A percentile compares a stretch with the other conserved stretches of the same genome.
These are phyloP conservation scores for Agrotis puta DNA, from an alignment of 2,888 invertebrate genomes.

Conservation along the genomic window DNA sequence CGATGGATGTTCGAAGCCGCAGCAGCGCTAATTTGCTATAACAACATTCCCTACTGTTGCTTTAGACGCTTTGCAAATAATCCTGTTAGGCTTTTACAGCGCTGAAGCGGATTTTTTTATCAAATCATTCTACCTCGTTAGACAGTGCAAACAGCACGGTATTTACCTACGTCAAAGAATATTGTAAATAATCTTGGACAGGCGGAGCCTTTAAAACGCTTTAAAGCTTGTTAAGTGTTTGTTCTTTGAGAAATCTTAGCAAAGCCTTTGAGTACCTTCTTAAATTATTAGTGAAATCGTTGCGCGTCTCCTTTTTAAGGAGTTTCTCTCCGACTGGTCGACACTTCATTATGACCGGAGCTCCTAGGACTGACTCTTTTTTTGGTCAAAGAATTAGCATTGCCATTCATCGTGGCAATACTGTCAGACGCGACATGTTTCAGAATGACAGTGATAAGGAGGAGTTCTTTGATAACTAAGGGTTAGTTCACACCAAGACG, in stretches of 20 bases:
- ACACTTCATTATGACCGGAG: no score
- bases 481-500: no score
- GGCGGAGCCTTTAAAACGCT: constrained; percentile 26
- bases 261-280: constrained; percentile 28
- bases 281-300: constrained; percentile 33
- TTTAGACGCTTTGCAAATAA: constrained; percentile 52
- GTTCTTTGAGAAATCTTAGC: constrained; percentile 29
- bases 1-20: constrained; percentile 45
- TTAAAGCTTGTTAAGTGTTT: constrained; percentile 45
- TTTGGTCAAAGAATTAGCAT: no score
- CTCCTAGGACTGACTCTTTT: no score
- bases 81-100: constrained; percentile 49
- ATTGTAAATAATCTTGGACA: constrained; percentile 42
- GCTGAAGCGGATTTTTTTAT: constrained; percentile 48
- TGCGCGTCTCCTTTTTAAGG: background rate
- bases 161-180: constrained; percentile 42
- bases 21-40: constrained; percentile 53
- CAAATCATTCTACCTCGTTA: constrained; percentile 62
- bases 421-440: no score
- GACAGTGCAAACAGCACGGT: constrained; percentile 43
- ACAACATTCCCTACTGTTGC: constrained; percentile 41
- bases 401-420: no score
- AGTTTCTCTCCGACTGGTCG: no score
- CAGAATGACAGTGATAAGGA: no score
- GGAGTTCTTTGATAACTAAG: no score